Percentiles rank a stretch among this genome's conserved stretches.
Evolutionary conservation across 2,113 vertebrate genomes (phyloP).

Genomic region (Onychostoma macrolepis): DNA sequence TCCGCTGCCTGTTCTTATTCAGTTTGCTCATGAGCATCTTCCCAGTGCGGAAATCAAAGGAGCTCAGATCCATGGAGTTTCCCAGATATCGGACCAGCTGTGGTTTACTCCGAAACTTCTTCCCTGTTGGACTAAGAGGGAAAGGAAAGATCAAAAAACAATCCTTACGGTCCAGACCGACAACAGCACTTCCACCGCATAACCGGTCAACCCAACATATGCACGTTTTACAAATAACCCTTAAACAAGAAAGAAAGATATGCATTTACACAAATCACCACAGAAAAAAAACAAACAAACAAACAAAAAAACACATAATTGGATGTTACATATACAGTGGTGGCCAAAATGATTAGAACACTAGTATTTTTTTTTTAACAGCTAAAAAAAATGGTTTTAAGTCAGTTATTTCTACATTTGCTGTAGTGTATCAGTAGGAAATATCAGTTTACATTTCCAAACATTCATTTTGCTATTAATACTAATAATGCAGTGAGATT

Average conservation of each 20-base stretch:
- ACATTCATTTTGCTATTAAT: no score
- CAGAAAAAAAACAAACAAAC: not conserved
- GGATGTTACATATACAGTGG: not conserved
- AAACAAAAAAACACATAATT: no score
- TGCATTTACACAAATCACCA: not conserved
- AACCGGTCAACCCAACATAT: not conserved
- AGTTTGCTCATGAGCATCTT: conserved; percentile 89
- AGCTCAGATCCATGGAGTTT: conserved; percentile 84
- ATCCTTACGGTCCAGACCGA: conserved; percentile 66
- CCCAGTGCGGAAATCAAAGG: conserved; percentile 85
- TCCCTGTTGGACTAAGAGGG: conserved; percentile 84
- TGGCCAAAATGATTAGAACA: no score
- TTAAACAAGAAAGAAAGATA: not conserved
- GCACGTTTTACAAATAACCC: not conserved
- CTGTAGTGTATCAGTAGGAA: no score
- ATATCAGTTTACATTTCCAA: no score
- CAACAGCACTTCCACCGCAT: conserved; percentile 34
- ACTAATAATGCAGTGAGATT: no score
- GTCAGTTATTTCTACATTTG: no score
- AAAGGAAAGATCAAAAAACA: not conserved
- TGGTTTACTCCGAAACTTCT: conserved; percentile 92
- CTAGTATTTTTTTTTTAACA: no score
- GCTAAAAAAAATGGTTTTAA: no score
- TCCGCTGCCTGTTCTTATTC: conserved; percentile 87
- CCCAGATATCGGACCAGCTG: conserved; percentile 88